Evolutionary conservation across 92 coral and sea anemone species (phyloP), one percentile per base, ranked within the genome.

Genomic region (Plumapathes pennacea): DNA sequence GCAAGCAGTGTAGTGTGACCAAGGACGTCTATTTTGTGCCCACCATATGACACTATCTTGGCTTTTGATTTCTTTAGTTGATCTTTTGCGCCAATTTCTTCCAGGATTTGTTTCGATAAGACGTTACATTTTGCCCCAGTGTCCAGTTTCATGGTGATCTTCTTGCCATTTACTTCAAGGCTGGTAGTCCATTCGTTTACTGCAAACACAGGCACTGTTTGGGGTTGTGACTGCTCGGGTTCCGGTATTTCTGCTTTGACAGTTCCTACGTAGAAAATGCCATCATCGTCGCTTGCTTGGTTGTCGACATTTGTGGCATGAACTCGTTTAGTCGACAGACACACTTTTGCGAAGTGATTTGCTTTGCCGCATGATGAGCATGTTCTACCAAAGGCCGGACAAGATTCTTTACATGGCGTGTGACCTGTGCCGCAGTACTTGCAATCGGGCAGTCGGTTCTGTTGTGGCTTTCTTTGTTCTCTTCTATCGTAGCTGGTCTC

Each of bases 101-200:
- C 28, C 32, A 4, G 26, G 21, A 23, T 9, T 15, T 36, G 13
- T 21, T 38, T 14, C 4, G 63, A 36, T 8, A 56, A 38, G 0
- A 56, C 63, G 44, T 51, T 66, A 50, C 74, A 66, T 20, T 66
- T 66, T 50, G 64, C 54, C 39, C 74, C 73, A 21, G 74, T 53
- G 44, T 66, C 63, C 1, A 52, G 38, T 33, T 66, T 53, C 24
- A 66, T 50, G 3, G 18, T 40, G 4, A 51, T 50, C 32, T 23
- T 65, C 17, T 28, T 51, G 44, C 45, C 50, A 9, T 38, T 38
- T 26, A 22, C 15, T 26, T 59, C 13, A 0, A 59, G 66, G 23
- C 23, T 59, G 5, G 66, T 32, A 59, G 38, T 59, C 55, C 66
- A 59, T 59, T 59, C 54, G 8, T 59, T n/a, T n/a, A n/a, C n/a